Conservation (phyloP, 2,797 vertebrate genomes). For the Sternarchorhynchus goeldii region DNA sequence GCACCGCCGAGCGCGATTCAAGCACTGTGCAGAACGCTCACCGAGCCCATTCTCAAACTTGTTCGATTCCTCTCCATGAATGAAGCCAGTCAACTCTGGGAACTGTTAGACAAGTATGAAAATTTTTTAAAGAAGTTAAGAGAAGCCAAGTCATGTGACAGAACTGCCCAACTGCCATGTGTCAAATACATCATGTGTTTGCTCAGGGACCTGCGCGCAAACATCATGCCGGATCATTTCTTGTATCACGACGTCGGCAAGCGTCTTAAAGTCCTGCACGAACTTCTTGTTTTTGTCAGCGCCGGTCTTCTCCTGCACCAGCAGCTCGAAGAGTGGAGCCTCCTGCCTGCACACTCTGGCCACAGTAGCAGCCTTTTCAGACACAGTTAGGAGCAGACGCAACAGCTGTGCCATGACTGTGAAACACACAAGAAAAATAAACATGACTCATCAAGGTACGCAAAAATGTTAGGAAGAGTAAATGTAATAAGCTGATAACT, state of each 20-base stretch:
- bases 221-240: conserved; percentile 83
- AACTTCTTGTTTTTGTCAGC: conserved; percentile 85
- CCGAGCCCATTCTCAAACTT: conserved; percentile 83
- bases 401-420: conserved; percentile 77
- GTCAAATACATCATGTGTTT: not conserved
- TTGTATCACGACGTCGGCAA: conserved; percentile 82
- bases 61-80: conserved; percentile 82
- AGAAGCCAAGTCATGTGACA: not conserved
- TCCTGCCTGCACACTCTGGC: conserved; percentile 81
- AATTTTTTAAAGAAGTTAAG: conserved; percentile 13
- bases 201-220: conserved; percentile 66
- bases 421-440: not conserved
- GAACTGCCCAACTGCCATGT: no score
- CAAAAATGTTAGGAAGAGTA: no score
- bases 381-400: conserved; percentile 73
- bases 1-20: not conserved
- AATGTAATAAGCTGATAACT: no score
- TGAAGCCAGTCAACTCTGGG: conserved; percentile 76
- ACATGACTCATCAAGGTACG: no score
- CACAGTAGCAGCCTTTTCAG: conserved; percentile 80
- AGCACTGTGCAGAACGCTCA: conserved; percentile 49
- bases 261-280: conserved; percentile 82
- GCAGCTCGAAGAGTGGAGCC: conserved; percentile 77
- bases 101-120: conserved; percentile 66
- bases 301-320: conserved; percentile 81